phyloP scores from a whole-genome alignment of 2,888 invertebrate species.

The Orthosia cruda region DNA sequence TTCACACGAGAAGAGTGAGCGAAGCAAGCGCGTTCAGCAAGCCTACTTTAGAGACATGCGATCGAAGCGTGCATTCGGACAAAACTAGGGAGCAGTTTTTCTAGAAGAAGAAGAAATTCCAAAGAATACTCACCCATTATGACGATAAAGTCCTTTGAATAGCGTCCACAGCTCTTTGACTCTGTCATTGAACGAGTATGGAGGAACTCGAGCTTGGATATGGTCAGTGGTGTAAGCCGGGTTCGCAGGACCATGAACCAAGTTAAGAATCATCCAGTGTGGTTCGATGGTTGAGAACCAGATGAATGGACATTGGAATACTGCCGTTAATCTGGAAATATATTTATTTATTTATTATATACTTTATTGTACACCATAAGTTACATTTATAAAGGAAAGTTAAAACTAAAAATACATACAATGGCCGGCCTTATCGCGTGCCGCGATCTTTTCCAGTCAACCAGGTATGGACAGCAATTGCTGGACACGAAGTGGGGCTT shows the following conservation, averaged over 20 bases:
- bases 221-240: constrained; percentile 71
- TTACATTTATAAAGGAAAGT: too few species aligned
- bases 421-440: too few species aligned
- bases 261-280: constrained; percentile 67
- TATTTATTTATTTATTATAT: too few species aligned
- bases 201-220: constrained; percentile 54
- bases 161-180: constrained; percentile 41
- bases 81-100: too few species aligned
- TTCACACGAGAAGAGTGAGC: neutral
- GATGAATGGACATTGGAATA: constrained; percentile 78
- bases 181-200: constrained; percentile 73
- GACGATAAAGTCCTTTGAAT: constrained; percentile 16
- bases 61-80: neutral
- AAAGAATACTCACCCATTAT: constrained; percentile 40
- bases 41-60: too few species aligned
- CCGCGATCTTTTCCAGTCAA: too few species aligned
- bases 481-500: too few species aligned
- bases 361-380: too few species aligned
- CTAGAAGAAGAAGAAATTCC: neutral
- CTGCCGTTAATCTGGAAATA: constrained; percentile 72
- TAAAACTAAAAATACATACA: too few species aligned
- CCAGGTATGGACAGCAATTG: too few species aligned
- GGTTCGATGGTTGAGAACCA: constrained; percentile 77
- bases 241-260: constrained; percentile 72
- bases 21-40: neutral